Evolutionary conservation across 2,888 invertebrate genomes (phyloP), one percentile per base, ranked within the genome.

Genomic region (Chloromyia formosa): DNA sequence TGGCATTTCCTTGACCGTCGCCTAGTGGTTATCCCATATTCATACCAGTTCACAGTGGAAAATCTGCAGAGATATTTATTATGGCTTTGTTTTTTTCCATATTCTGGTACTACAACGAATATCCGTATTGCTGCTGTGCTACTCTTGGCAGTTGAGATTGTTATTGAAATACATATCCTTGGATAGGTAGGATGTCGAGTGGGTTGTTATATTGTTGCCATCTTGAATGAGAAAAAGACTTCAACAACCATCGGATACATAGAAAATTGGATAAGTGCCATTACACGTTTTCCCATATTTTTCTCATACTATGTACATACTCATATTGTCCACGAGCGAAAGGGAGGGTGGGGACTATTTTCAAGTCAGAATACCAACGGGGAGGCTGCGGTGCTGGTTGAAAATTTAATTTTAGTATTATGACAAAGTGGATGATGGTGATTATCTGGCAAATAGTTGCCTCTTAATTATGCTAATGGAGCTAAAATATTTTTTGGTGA

Each of bases 201-300:
- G 66, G 22, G 49, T 49, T 45, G 45, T 45, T 45, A 66, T 66
- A 49, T 62, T 35, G 18, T 56, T 56, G 56, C 18, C 56, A 56
- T 16, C 18, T 56, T 22, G 56, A 20, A 56, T n/a, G 10, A 56
- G 16, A n/a, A n/a, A 20, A 18, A 18, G 2, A 18, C 18, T 56
- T 3, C 10, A n/a, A n/a, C n/a, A n/a, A n/a, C 49, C 49, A 49
- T 3, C 49, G 49, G 56, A 56, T 56, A n/a, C 27, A 56, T 54
- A 18, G 69, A 20, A 69, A 69, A 69, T 73, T 73, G 73, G 73
- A 73, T 62, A 14, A 73, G 23, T 73, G 73, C 73, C 73, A 73
- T 23, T 62, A 35, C 73, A 73, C 73, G 73, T 61, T 54, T 27
- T 22, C 3, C 23, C n/a, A 27, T 62, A 12, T 62, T 16, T 22